Base-by-base conservation (phyloP, 64 coral and sea anemone species). In the Stichodactyla mertensii region DNA sequence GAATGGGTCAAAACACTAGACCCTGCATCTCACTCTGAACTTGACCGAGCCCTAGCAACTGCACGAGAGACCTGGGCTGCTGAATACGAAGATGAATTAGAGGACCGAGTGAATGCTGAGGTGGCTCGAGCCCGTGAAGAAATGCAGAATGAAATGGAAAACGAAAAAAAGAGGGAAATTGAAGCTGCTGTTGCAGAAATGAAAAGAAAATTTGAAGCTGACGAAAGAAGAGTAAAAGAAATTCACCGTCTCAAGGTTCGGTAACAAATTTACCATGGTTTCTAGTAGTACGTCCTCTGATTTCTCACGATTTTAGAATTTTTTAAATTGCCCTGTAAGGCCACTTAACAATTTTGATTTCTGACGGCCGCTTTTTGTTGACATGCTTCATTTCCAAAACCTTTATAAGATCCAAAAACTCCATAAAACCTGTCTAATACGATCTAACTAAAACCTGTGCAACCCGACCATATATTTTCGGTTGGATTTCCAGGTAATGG, bases 41-140 rank as follows among this genome's bases (percentile, higher is more conserved):
- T 93, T 88, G 91, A 97, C 88, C 88, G 88, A 11, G 91, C 94
- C 13, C 92, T 97, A 26, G 89, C 77, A 52, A 90, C 87, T 84
- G 94, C 94, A 36, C 84, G 90, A 87, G 90, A 95, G 69, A 79
- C 90, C 84, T 95, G 94, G 94, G 80, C 94, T 27, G 88, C 85
- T 59, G 88, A 88, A 52, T 64, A 88, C 77, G 79, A 93, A 74
- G 85, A 90, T n/a, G 91, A 97, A 69, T 16, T 97, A 4, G 91
- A 93, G 51, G 77, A 90, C 19, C 86, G 83, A 16, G 80, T 89
- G 12, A 83, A 57, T 16, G 55, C 88, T 7, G 85, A 83, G 36
- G 89, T 89, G 13, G 60, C 78, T 11, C 88, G 67, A 69, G 23
- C 84, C 52, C 85, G 85, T 55, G 77, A 88, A 26, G 82, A 88